Evolutionary conservation across 2,888 invertebrate genomes (phyloP).

Genomic region (Heliothis peltigera): DNA sequence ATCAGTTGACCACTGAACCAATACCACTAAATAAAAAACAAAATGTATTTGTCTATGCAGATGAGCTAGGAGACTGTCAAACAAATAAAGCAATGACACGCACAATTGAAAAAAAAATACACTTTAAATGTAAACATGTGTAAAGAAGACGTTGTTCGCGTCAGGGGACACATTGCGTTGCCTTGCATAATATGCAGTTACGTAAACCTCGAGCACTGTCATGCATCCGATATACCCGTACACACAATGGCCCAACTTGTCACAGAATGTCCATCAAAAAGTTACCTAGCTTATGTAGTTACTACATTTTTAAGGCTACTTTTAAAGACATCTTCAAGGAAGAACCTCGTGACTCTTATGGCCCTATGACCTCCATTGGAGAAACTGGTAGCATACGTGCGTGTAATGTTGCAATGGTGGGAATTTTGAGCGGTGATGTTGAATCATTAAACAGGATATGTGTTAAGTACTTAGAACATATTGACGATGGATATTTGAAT

Average conservation of each 20-base stretch:
- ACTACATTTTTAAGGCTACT: conserved; percentile 4
- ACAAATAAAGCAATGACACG: not conserved
- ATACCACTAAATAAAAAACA: not conserved
- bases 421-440: conserved; percentile 31
- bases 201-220: conserved; percentile 45
- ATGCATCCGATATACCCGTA: conserved; percentile 28
- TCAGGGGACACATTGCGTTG: conserved; percentile 34
- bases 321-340: conserved; percentile 40
- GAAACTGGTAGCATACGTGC: conserved; percentile 37
- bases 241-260: conserved; percentile 17
- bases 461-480: conserved; percentile 20
- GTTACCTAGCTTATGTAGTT: not conserved
- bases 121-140: conserved; percentile 30
- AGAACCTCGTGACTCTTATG: conserved; percentile 30
- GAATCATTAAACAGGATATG: conserved; percentile 50
- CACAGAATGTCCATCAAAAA: conserved; percentile 12
- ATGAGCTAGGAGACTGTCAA: not conserved
- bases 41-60: not conserved
- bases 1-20: not conserved
- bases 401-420: conserved; percentile 42
- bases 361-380: conserved; percentile 48
- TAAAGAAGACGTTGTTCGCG: conserved; percentile 18
- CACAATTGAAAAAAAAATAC: conserved; percentile 36
- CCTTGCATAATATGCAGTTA: conserved; percentile 49
- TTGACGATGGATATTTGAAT: not conserved